Percentiles rank a stretch among this genome's conserved stretches.
Evolutionary conservation across 2,888 invertebrate species (phyloP).

Genomic region (Anarsia innoxiella): DNA sequence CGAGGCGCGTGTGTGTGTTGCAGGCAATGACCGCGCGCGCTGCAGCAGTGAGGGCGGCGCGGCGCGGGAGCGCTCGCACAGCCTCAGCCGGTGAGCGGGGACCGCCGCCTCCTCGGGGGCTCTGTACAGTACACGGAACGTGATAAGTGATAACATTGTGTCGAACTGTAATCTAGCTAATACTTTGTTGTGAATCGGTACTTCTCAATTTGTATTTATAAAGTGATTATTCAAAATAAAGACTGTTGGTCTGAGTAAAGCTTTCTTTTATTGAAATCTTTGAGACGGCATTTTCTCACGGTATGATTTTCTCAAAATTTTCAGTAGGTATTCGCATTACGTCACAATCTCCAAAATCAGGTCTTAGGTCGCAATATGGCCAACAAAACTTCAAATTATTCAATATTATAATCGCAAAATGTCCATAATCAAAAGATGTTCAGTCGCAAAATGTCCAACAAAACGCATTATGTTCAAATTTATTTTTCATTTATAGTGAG

Average conservation of each 20-base stretch:
- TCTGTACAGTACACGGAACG: slow-evolving; percentile 57
- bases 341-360: too few species aligned
- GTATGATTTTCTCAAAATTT: too few species aligned
- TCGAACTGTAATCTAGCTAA: slow-evolving; percentile 68
- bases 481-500: too few species aligned
- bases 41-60: slow-evolving; percentile 48
- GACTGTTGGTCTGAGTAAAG: slow-evolving; percentile 58
- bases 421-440: too few species aligned
- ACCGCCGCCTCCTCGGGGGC: slow-evolving; percentile 14
- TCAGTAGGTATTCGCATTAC: too few species aligned
- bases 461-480: too few species aligned
- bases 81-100: slow-evolving; percentile 80
- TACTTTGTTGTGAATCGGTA: slow-evolving; percentile 73
- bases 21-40: slow-evolving; percentile 67
- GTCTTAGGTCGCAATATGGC: too few species aligned
- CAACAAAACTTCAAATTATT: too few species aligned
- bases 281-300: too few species aligned
- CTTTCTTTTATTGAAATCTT: slow-evolving; percentile 30
- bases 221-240: slow-evolving; percentile 66
- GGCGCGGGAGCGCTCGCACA: slow-evolving; percentile 70
- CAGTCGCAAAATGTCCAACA: too few species aligned
- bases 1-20: slow-evolving; percentile 14
- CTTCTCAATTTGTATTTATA: slow-evolving; percentile 75
- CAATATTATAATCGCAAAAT: too few species aligned
- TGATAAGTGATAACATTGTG: slow-evolving; percentile 70